Conservation (phyloP, 2,888 invertebrate genomes). For the Tipula unca region DNA sequence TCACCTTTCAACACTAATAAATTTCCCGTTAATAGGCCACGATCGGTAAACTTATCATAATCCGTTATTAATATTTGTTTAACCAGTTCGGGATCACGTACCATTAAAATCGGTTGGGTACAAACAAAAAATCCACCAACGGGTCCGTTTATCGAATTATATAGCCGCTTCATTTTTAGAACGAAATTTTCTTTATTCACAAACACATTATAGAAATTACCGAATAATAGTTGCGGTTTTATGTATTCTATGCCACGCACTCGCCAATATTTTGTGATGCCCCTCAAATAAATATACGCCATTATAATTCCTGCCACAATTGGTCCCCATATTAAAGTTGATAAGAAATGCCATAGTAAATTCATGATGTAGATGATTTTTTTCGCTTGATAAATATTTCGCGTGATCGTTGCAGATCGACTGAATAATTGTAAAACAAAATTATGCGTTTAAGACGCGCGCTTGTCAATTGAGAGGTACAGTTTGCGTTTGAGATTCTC, state of each 20-base stretch:
- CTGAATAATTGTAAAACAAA: not conserved
- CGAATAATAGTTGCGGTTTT: not conserved
- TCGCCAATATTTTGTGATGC: not conserved
- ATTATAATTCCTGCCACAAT: not conserved
- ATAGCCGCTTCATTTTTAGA: not conserved
- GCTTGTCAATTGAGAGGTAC: not conserved
- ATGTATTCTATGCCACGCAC: not conserved
- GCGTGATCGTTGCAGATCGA: not conserved
- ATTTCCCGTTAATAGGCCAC: not conserved
- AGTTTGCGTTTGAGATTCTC: not conserved
- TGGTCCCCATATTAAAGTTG: not conserved
- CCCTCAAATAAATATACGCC: not conserved
- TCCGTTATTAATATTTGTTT: not conserved
- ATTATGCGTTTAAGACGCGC: not conserved
- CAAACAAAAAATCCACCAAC: not conserved
- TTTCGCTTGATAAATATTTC: not conserved
- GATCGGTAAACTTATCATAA: not conserved
- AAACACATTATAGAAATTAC: not conserved
- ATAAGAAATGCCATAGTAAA: not conserved
- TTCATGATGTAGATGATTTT: not conserved
- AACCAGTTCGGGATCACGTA: not conserved
- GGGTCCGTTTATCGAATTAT: not conserved
- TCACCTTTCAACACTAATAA: not conserved
- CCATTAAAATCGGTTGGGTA: not conserved
- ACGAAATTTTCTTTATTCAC: not conserved